These are phyloP conservation scores for Bombylius major DNA, from an alignment of 2,888 invertebrate species.

Conservation along the genomic window DNA sequence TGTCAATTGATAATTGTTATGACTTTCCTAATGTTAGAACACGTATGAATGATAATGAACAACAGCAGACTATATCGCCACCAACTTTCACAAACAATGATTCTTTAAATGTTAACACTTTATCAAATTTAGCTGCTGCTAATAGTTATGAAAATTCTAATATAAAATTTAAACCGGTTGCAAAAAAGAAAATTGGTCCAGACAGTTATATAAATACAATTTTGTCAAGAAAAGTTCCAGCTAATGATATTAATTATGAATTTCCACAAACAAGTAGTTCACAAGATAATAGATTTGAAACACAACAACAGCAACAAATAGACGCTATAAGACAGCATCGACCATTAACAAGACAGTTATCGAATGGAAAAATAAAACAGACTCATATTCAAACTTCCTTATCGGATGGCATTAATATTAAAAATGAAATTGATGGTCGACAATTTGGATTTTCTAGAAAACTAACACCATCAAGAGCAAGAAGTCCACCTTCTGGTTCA, in stretches of 20 bases:
- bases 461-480: conserved; percentile 25
- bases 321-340: conserved; percentile 43
- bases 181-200: conserved; percentile 54
- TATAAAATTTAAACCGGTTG: conserved; percentile 44
- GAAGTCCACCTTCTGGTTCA: conserved; percentile 36
- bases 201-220: conserved; percentile 60
- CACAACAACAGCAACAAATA: conserved; percentile 2
- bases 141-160: background rate
- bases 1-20: background rate
- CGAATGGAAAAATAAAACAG: conserved; percentile 41
- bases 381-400: conserved; percentile 37
- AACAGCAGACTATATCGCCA: too few species aligned
- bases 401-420: conserved; percentile 14
- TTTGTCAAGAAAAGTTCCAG: conserved; percentile 35
- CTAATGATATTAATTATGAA: conserved; percentile 26
- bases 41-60: background rate
- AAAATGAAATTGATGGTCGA: conserved; percentile 13
- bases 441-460: conserved; percentile 21
- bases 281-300: background rate
- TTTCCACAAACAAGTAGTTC: conserved; percentile 23
- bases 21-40: background rate
- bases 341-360: conserved; percentile 53
- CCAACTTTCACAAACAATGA: too few species aligned
- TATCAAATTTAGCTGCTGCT: background rate
- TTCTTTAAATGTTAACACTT: background rate